A percentile compares a stretch with the other conserved stretches of the same genome.
phyloP scores from a whole-genome alignment of 1,140 invertebrate species.

The Venturia canescens region DNA sequence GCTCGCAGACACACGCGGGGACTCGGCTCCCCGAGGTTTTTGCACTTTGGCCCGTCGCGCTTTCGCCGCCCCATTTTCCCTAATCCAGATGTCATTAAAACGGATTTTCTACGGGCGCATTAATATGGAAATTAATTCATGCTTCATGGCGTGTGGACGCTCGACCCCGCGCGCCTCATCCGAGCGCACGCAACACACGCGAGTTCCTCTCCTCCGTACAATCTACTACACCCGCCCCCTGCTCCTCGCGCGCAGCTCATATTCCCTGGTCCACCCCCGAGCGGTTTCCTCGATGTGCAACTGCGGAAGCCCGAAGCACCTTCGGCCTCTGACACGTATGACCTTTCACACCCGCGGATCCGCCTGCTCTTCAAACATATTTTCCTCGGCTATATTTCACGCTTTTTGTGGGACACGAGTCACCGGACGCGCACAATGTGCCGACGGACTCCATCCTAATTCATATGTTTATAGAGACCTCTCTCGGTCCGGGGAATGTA shows the following conservation, averaged over 20 bases:
- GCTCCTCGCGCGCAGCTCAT: not conserved
- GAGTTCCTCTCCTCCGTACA: not conserved
- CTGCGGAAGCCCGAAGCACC: not conserved
- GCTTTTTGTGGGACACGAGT: not conserved
- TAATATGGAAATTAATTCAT: constrained; percentile 64
- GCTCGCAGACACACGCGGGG: no score
- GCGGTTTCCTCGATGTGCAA: not conserved
- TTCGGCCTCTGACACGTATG: not conserved
- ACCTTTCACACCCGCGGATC: not conserved
- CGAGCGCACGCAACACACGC: not conserved
- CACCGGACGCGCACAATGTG: not conserved
- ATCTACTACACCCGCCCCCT: not conserved
- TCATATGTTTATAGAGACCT: no score
- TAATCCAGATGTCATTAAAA: constrained; percentile 59
- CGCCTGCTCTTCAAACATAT: constrained; percentile 25
- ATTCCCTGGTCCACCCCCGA: not conserved
- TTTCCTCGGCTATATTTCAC: not conserved
- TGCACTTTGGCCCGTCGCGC: not conserved
- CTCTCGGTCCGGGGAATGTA: no score
- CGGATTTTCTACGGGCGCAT: constrained; percentile 58
- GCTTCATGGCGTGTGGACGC: constrained; percentile 40
- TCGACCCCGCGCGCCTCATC: not conserved
- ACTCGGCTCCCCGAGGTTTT: not conserved
- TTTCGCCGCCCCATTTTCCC: constrained; percentile 34
- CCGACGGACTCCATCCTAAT: not conserved